phyloP scores from a whole-genome alignment of 1,140 invertebrate species.

The Telenomus remus region DNA sequence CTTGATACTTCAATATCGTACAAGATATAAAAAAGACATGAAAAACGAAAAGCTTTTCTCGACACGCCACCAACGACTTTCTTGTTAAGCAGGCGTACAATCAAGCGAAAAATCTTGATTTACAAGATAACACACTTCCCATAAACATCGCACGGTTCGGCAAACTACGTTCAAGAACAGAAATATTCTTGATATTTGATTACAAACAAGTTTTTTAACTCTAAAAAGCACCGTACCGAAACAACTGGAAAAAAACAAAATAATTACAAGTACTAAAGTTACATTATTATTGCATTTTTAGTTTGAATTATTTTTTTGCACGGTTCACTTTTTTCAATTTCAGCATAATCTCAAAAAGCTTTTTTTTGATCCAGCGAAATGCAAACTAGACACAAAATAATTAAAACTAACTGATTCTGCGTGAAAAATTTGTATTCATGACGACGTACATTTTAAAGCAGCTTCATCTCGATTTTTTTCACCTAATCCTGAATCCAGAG shows the following conservation, averaged over 20 bases:
- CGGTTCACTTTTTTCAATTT: no score
- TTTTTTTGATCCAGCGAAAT: neutral
- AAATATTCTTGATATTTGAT: no score
- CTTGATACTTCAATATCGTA: slow-evolving; percentile 19
- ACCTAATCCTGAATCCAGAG: slow-evolving; percentile 6
- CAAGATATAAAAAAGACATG: slow-evolving; percentile 8
- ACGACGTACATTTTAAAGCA: slow-evolving; percentile 17
- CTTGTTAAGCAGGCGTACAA: slow-evolving; percentile 45
- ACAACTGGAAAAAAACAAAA: slow-evolving; percentile 8
- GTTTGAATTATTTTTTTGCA: no score
- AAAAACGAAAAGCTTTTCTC: slow-evolving; percentile 31
- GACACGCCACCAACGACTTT: slow-evolving; percentile 44
- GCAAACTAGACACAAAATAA: slow-evolving; percentile 9
- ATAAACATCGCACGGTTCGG: slow-evolving; percentile 27
- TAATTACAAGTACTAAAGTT: no score
- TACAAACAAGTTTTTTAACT: no score
- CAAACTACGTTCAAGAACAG: slow-evolving; percentile 51
- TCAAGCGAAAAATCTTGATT: slow-evolving; percentile 38
- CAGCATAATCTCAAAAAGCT: no score
- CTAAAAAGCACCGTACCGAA: no score
- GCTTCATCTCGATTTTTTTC: slow-evolving; percentile 22
- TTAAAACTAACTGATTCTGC: slow-evolving; percentile 8
- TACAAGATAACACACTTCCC: slow-evolving; percentile 42
- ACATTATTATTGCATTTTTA: no score
- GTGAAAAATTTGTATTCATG: slow-evolving; percentile 17